A percentile compares a stretch with the other conserved stretches of the same genome.
These are phyloP conservation scores for Euleptes europaea DNA, from an alignment of 2,113 vertebrate species.

Conservation along the genomic window DNA sequence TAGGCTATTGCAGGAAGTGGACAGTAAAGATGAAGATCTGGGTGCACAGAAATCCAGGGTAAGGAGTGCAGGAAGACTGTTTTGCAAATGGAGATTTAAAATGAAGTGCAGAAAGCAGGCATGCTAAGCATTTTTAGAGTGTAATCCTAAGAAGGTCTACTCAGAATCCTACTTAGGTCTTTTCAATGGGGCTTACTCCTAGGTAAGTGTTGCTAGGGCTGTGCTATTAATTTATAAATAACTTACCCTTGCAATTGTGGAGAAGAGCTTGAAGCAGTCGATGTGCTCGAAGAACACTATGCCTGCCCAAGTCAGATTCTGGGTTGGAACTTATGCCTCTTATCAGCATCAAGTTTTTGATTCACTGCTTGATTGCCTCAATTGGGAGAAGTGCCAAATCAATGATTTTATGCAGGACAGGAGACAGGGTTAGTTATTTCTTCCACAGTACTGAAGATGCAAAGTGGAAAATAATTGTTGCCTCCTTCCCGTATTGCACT, in stretches of 20 bases:
- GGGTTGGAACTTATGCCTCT: background rate
- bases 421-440: background rate
- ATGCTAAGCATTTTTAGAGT: background rate
- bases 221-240: background rate
- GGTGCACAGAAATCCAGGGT: too few species aligned
- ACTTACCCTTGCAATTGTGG: background rate
- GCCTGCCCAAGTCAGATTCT: background rate
- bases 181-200: too few species aligned
- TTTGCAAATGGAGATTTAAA: background rate
- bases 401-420: background rate
- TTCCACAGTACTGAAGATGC: accelerated
- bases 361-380: background rate
- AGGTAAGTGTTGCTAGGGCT: too few species aligned
- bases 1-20: background rate
- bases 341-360: background rate
- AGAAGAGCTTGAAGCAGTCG: background rate
- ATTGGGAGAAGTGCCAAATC: background rate
- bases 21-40: background rate
- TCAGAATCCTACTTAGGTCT: too few species aligned
- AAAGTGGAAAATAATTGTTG: background rate
- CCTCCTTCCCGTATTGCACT: accelerated
- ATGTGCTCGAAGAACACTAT: too few species aligned
- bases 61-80: too few species aligned
- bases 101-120: background rate
- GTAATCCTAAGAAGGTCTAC: too few species aligned